Evolutionary conservation across 2,113 vertebrate genomes (phyloP), one percentile per base, ranked within the genome.

Genomic region (Triplophysa dalaica): DNA sequence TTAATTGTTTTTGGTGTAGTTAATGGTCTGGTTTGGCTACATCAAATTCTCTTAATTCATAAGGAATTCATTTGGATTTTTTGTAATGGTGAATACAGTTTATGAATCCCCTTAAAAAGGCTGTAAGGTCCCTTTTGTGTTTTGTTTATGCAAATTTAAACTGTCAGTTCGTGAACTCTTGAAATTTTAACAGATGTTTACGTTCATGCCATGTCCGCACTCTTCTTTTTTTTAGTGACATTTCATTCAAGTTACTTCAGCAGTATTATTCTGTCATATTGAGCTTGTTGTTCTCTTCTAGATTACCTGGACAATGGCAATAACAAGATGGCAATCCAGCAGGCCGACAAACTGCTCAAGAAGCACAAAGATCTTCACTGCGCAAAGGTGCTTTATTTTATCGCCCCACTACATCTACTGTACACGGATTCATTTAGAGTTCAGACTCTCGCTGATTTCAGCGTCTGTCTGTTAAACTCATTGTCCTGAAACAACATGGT

Each of bases 251-350:
- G 33, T 6, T 38, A 38, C 33, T n/a, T 56, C 7, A 56, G 16
- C 17, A 38, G 33, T 56, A 38, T 38, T 38, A 38, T 38, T 38
- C 33, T 38, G 33, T 38, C 33, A 7, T 1, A 38, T 38, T 38
- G 33, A 38, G 33, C 33, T 0, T 38, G 33, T 38, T 38, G 33
- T 7, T 38, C 33, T 38, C 10, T 38, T 41, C 2, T 87, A 99
- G 98, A 99, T 94, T 99, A 99, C 87, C 96, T 99, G 12, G 98
- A 99, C 84, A 99, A 99, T 96, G 98, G 97, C 89, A 99, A 99
- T 94, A 99, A 99, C 90, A 99, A 99, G 91, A 98, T 99, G 98
- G 98, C 98, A 26, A 98, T 99, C 89, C 98, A 99, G 90, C 97
- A 99, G 88, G 98, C 97, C 0, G 98, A 99, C 84, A 99, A 98